phyloP scores from a whole-genome alignment of 1,140 invertebrate genomes.

The Theocolax elegans region DNA sequence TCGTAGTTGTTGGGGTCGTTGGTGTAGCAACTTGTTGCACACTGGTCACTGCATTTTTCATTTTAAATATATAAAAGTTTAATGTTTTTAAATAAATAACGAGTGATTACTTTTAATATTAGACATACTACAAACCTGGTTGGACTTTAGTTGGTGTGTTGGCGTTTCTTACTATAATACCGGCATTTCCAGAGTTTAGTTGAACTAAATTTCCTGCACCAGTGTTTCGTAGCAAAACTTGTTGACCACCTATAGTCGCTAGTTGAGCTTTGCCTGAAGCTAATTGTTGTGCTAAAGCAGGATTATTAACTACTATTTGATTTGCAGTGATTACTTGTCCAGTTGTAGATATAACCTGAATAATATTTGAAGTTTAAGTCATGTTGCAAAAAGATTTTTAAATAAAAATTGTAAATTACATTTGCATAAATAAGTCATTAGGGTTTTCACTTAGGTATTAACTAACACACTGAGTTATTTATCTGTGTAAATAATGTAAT shows the following conservation, averaged over 20 bases:
- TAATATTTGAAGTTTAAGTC: no score
- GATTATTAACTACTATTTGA: constrained; percentile 82
- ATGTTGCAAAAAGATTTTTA: no score
- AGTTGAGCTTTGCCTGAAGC: constrained; percentile 82
- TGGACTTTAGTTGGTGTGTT: constrained; percentile 52
- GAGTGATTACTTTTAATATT: background rate
- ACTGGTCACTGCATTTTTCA: background rate
- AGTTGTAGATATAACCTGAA: constrained; percentile 66
- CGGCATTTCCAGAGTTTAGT: constrained; percentile 59
- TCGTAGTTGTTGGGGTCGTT: constrained; percentile 48
- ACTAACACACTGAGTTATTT: no score
- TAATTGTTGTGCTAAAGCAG: constrained; percentile 79
- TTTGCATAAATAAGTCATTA: no score
- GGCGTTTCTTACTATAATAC: constrained; percentile 61
- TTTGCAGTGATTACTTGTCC: constrained; percentile 62
- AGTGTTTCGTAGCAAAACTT: constrained; percentile 77
- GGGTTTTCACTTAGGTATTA: no score
- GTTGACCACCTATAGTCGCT: constrained; percentile 85
- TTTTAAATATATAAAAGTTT: background rate
- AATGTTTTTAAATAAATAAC: no score
- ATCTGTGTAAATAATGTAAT: no score
- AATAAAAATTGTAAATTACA: no score
- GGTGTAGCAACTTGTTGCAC: constrained; percentile 43
- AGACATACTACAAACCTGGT: constrained; percentile 47
- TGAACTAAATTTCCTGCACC: constrained; percentile 75